These are phyloP conservation scores for Macroglossus sobrinus DNA, from an alignment of 2,113 vertebrate species.

Conservation along the genomic window DNA sequence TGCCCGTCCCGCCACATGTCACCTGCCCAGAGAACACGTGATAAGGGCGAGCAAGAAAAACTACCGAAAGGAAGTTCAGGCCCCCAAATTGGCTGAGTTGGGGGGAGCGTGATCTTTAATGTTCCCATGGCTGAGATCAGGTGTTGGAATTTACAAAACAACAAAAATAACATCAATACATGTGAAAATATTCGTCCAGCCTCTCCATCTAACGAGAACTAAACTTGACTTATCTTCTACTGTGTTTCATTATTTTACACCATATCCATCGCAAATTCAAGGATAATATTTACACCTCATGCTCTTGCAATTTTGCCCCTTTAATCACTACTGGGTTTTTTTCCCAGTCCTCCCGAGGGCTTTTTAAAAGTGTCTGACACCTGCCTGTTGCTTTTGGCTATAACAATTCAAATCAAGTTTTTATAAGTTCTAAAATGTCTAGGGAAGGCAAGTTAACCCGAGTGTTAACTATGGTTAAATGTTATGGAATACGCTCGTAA, in stretches of 20 bases:
- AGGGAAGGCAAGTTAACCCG: conserved; percentile 57
- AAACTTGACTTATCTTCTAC: not conserved
- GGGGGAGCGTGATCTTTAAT: not conserved
- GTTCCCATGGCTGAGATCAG: not conserved
- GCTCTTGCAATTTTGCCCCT: not conserved
- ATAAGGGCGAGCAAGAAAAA: not conserved
- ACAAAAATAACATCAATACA: conserved; percentile 12
- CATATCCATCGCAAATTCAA: conserved; percentile 4
- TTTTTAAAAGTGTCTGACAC: conserved; percentile 67
- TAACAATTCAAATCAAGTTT: conserved; percentile 56
- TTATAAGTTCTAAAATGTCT: conserved; percentile 37
- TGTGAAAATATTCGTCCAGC: conserved; percentile 1
- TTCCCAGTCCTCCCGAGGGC: conserved; percentile 16
- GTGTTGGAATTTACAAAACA: not conserved
- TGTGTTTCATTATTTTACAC: conserved; percentile 16
- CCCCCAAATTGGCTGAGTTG: not conserved
- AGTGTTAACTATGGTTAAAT: conserved; percentile 50
- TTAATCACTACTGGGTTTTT: conserved; percentile 1
- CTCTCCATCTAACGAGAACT: not conserved
- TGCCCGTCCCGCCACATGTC: not conserved
- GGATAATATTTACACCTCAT: not conserved
- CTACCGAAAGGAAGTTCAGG: not conserved
- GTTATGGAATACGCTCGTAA: conserved; percentile 53
- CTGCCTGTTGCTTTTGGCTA: conserved; percentile 52
- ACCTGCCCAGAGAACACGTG: not conserved